Evolutionary conservation across 2,113 vertebrate species (phyloP), one percentile per base, ranked within the genome.

Genomic region (Rana temporaria): DNA sequence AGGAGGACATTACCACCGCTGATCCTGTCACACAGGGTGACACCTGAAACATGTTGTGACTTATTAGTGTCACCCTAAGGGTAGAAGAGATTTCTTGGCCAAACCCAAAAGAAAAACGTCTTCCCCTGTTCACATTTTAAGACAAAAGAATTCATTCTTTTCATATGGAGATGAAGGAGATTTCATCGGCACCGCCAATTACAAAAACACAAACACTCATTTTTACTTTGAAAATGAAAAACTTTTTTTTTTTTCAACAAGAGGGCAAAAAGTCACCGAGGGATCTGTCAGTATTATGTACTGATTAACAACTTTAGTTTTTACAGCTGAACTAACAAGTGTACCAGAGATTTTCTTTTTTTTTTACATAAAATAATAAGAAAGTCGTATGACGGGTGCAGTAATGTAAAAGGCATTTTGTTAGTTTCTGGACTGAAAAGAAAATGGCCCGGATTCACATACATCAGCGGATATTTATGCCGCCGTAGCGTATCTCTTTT

Each of bases 101-200:
- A 63, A 81, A 24, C 56, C 60, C 79, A 52, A 63, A 34, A 52
- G 4, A 71, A 53, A 53, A 62, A 69, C 34, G 12, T 73, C 38
- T 64, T 62, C 17, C 30, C 30, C 7, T 63, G 59, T 32, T 32
- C 15, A 42, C 11, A 65, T 12, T n/a, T n/a, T 56, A 52, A 71
- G 20, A 81, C 68, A 55, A 81, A 81, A 63, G 68, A 30, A 65
- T 72, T 65, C 56, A 19, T 71, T 48, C 79, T 38, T 81, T 73
- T 73, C 79, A 81, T 53, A 81, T 72, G 59, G 17, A 81, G 69
- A 72, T 65, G 60, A 34, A 60, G 22, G 42, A 64, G 79, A 81
- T 81, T 64, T 81, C 34, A 72, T 11, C 42, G 59, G 59, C 68
- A 71, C 57, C 68, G 56, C 68, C 62, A 62, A 55, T 64, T 72